Evolutionary conservation across 2,888 invertebrate genomes (phyloP).

Genomic region (Abscondita cerata): DNA sequence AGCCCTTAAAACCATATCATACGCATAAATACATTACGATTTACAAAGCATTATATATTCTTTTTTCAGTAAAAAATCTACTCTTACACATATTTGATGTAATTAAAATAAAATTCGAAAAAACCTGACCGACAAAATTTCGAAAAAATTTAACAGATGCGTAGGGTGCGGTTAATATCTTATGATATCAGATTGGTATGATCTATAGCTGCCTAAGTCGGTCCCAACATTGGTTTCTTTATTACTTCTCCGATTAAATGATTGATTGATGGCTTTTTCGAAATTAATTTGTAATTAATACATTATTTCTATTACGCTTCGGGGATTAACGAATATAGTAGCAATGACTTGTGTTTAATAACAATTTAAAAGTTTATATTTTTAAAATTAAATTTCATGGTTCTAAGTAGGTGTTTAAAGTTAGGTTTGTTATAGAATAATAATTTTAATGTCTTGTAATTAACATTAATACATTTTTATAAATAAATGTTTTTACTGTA

Average conservation of each 20-base stretch:
- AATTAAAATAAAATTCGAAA: conserved; percentile 9
- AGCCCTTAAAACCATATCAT: conserved; percentile 30
- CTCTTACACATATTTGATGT: no score
- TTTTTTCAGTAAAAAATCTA: background rate
- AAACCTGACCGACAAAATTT: no score
- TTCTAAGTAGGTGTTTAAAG: conserved; percentile 16
- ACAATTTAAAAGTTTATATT: conserved; percentile 7
- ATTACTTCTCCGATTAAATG: conserved; percentile 21
- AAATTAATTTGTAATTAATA: conserved; percentile 31
- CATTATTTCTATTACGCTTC: conserved; percentile 16
- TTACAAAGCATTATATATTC: conserved; percentile 14
- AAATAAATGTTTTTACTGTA: background rate
- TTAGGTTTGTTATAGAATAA: no score
- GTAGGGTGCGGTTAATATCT: conserved; percentile 31
- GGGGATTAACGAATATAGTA: background rate
- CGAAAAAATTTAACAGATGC: no score
- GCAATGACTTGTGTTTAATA: conserved; percentile 5
- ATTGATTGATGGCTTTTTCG: conserved; percentile 21
- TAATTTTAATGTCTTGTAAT: no score
- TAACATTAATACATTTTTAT: no score
- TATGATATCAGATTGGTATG: conserved; percentile 29
- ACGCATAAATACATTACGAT: conserved; percentile 20
- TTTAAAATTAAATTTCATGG: conserved; percentile 20
- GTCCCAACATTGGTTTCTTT: conserved; percentile 21
- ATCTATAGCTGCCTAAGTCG: conserved; percentile 26